Percentiles rank a stretch among this genome's conserved stretches.
Conservation (phyloP, 1,140 invertebrate genomes). For the Drosophila sechellia region DNA sequence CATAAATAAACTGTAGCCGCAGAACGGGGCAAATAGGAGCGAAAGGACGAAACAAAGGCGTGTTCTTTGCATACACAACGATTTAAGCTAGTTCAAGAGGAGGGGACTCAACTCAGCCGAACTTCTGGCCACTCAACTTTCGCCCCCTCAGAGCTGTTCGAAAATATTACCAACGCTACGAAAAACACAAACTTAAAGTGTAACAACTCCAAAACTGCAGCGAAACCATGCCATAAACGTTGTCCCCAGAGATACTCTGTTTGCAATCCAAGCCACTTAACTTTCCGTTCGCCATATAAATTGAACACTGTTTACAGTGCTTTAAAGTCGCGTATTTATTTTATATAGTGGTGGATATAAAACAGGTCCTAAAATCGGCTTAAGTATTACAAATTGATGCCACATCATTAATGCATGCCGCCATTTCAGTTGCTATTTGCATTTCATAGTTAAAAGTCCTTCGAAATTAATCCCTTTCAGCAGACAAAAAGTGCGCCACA, state of each 20-base stretch:
- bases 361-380: too few relatives aligned
- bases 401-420: too few relatives aligned
- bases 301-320: not conserved
- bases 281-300: not conserved
- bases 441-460: not conserved
- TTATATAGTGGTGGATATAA: too few relatives aligned
- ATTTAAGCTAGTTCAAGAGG: conserved; percentile 19
- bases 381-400: too few relatives aligned
- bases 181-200: conserved; percentile 3
- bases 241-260: not conserved
- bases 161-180: not conserved
- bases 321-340: not conserved
- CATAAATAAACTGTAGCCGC: conserved; percentile 59
- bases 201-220: conserved; percentile 7
- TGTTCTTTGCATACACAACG: conserved; percentile 44
- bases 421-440: too few relatives aligned
- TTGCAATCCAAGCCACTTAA: not conserved
- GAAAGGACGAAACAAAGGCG: conserved; percentile 25
- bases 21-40: conserved; percentile 4
- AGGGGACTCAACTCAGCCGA: not conserved
- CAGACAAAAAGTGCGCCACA: not conserved
- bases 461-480: not conserved
- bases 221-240: not conserved
- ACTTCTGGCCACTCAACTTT: conserved; percentile 14
- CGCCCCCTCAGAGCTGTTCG: not conserved